Base-by-base conservation (phyloP, 2,888 invertebrate species). In the Metalampra italica region DNA sequence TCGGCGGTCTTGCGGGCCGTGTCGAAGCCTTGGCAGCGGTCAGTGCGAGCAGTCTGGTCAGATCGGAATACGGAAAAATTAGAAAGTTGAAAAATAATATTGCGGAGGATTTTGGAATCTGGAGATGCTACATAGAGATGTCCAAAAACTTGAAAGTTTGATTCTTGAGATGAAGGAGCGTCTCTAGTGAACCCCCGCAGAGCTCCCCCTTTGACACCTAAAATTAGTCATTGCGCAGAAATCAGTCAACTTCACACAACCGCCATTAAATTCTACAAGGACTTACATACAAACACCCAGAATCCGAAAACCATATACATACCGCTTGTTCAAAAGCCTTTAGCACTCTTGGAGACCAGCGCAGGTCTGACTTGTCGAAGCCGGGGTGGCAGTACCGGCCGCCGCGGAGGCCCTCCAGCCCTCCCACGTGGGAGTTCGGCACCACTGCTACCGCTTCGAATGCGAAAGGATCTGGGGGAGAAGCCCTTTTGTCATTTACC, bases 361-460 rank as follows among this genome's bases (percentile, higher is more conserved):
- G 77, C 46, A 89, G 71, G 9, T 90, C 91, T 0, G 82, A 64
- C 47, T 87, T 82, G 37, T 87, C 88, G 41, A 93, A 85, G 0
- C 94, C 94, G 0, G 93, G 93, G 73, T 94, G 94, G 57, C 94
- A 94, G 68, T 92, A 91, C 12, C 87, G 90, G 5, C 82, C 87
- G 0, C 90, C 90, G 12, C 75, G 77, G 0, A 93, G 75, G 9
- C 84, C 87, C 1, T 75, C 73, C 2, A 92, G 68, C 0, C 90
- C 90, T 9, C 85, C 85, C 0, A 71, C 75, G 59, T 90, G 88
- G 29, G 67, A 74, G 11, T 65, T 75, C 0, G 85, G 86, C 0
- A 93, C 91, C 1, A 94, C 76, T 0, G 91, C 92, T 4, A 92
- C 93, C 0, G 92, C 85, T 71, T 92, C 91, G 63, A 91, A 93